Evolutionary conservation across 1,140 invertebrate genomes (phyloP).

Genomic region (Drosophila rhopaloa): DNA sequence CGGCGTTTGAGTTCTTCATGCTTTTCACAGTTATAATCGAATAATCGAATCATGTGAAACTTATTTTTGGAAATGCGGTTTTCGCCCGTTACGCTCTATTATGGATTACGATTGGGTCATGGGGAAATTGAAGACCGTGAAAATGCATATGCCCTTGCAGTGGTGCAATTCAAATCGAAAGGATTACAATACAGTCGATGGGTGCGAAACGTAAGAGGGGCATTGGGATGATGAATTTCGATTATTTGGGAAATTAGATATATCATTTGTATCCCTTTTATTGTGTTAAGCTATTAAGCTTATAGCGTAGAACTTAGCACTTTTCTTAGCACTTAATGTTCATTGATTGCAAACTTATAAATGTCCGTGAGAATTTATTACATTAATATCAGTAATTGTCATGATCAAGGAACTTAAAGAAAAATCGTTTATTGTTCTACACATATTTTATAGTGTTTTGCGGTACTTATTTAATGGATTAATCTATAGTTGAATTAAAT

Average conservation of each 20-base stretch:
- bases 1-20: slow-evolving; percentile 37
- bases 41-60: slow-evolving; percentile 68
- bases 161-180: slow-evolving; percentile 21
- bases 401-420: no score
- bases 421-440: no score
- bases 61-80: slow-evolving; percentile 50
- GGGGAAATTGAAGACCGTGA: slow-evolving; percentile 39
- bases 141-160: slow-evolving; percentile 40
- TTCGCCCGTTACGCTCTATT: slow-evolving; percentile 50
- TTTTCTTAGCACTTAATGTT: not conserved
- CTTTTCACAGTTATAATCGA: slow-evolving; percentile 58
- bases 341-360: not conserved
- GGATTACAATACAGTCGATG: slow-evolving; percentile 27
- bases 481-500: no score
- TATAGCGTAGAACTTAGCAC: no score
- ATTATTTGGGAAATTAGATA: slow-evolving; percentile 11
- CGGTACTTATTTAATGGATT: no score
- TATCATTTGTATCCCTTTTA: not conserved
- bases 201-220: not conserved
- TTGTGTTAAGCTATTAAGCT: not conserved
- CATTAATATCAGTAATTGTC: not conserved
- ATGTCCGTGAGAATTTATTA: not conserved
- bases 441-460: no score
- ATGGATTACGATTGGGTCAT: slow-evolving; percentile 18
- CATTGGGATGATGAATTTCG: not conserved